phyloP scores from a whole-genome alignment of 2,888 invertebrate species.

The Tetragonisca angustula region DNA sequence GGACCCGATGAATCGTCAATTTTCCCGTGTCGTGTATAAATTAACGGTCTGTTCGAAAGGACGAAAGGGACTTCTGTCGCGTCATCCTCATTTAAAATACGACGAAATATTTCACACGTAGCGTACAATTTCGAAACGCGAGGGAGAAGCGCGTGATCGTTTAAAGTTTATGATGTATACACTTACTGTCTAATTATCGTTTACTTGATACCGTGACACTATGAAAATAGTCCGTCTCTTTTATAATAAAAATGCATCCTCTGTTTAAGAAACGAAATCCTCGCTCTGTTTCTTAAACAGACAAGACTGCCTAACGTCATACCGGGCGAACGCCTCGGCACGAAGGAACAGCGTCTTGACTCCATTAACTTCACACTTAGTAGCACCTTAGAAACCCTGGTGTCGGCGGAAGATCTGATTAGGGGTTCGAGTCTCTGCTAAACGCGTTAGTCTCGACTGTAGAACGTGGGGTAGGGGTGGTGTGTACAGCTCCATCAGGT shows the following conservation, averaged over 20 bases:
- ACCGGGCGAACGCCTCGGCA: slow-evolving; percentile 27
- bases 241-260: neutral
- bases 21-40: neutral
- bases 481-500: slow-evolving; percentile 67
- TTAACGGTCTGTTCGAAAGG: neutral
- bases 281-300: neutral
- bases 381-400: slow-evolving; percentile 75
- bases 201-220: too few species aligned
- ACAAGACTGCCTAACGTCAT: slow-evolving; percentile 17
- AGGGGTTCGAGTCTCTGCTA: slow-evolving; percentile 83
- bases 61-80: neutral
- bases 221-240: too few species aligned
- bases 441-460: slow-evolving; percentile 82
- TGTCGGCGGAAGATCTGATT: slow-evolving; percentile 82
- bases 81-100: too few species aligned
- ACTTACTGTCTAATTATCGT: too few species aligned
- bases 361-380: slow-evolving; percentile 84
- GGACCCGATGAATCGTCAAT: slow-evolving; percentile 13
- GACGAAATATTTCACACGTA: too few species aligned
- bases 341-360: slow-evolving; percentile 78
- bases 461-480: slow-evolving; percentile 58
- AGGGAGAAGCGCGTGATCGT: too few species aligned
- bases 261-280: neutral
- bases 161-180: too few species aligned
- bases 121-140: too few species aligned